phyloP scores from a whole-genome alignment of 2,888 invertebrate species.

The Tenthredo distinguenda region DNA sequence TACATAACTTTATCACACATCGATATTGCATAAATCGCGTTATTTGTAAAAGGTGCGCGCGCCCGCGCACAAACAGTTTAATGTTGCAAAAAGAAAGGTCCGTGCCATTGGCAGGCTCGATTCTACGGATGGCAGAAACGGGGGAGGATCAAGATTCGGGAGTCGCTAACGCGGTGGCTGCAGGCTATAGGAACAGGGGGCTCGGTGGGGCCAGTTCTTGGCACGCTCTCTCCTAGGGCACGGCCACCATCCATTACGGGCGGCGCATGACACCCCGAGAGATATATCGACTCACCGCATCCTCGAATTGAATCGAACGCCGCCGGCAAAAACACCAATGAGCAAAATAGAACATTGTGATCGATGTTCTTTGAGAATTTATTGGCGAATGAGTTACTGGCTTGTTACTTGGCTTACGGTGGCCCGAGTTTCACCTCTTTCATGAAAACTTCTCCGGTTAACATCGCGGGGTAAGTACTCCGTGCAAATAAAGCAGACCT shows the following conservation, averaged over 20 bases:
- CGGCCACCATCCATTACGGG: conserved; percentile 76
- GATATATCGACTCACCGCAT: conserved; percentile 77
- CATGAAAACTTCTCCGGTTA: conserved; percentile 29
- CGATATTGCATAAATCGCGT: neutral
- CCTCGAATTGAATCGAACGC: conserved; percentile 78
- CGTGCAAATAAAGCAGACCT: conserved; percentile 19
- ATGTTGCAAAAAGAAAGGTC: conserved; percentile 39
- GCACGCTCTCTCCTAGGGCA: conserved; percentile 75
- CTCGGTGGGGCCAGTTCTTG: conserved; percentile 69
- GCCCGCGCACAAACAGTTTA: conserved; percentile 19
- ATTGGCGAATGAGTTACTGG: conserved; percentile 75
- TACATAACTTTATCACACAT: neutral
- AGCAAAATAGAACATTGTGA: conserved; percentile 77
- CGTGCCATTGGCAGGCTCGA: conserved; percentile 49
- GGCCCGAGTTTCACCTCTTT: conserved; percentile 45
- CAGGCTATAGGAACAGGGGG: conserved; percentile 50
- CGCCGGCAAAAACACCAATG: conserved; percentile 76
- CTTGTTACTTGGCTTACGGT: conserved; percentile 63
- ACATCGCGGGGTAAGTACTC: conserved; percentile 21
- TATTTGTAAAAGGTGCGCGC: neutral
- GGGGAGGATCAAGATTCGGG: conserved; percentile 48
- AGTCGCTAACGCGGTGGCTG: conserved; percentile 46
- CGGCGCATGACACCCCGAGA: conserved; percentile 76
- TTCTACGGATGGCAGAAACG: conserved; percentile 34
- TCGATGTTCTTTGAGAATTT: conserved; percentile 75